phyloP scores from a whole-genome alignment of 2,113 vertebrate genomes.

The Vulpes lagopus region DNA sequence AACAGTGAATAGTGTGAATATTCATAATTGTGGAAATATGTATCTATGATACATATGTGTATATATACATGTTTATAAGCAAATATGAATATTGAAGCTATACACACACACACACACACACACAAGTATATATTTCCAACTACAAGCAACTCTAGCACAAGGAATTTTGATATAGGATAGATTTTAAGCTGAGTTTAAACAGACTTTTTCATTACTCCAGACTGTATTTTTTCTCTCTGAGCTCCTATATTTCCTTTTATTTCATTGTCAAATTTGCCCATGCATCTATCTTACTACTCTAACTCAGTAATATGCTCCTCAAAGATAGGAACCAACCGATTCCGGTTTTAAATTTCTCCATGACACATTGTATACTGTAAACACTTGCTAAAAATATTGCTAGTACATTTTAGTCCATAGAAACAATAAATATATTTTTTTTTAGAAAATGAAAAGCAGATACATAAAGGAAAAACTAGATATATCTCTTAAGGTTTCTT shows the following conservation, averaged over 20 bases:
- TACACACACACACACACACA: background rate
- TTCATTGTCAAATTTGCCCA: background rate
- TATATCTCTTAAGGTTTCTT: background rate
- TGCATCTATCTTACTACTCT: background rate
- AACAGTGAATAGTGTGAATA: background rate
- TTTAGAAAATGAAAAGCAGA: background rate
- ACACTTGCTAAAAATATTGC: background rate
- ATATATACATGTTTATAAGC: too few species aligned
- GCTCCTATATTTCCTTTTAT: background rate
- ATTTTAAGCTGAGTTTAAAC: background rate
- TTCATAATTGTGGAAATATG: background rate
- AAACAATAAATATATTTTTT: background rate
- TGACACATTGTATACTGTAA: background rate
- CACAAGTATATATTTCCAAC: background rate
- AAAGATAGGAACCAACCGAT: background rate
- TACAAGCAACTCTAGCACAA: background rate
- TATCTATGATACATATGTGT: too few species aligned
- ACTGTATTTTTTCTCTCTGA: background rate
- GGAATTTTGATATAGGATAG: background rate
- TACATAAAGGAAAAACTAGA: background rate
- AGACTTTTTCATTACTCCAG: background rate
- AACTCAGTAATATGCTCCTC: background rate
- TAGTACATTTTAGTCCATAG: background rate
- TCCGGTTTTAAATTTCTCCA: slow-evolving; percentile 5
- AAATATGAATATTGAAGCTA: background rate